A percentile compares a stretch with the other conserved stretches of the same genome.
phyloP scores from a whole-genome alignment of 2,113 vertebrate species.

The Corythaixoides concolor region DNA sequence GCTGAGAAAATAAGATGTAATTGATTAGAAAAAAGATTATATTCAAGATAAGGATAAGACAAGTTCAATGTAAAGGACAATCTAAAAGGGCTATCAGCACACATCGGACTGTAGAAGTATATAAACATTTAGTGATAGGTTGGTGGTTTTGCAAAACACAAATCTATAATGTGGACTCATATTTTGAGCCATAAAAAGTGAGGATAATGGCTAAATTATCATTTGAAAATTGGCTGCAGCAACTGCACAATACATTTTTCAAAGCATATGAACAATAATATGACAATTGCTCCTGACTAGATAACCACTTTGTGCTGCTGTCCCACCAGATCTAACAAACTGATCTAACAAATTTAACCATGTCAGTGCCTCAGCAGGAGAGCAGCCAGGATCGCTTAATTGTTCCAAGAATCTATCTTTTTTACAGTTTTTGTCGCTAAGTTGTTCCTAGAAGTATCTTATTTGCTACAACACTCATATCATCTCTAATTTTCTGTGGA shows the following conservation, averaged over 20 bases:
- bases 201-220: conserved; percentile 29
- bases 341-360: not conserved
- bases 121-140: not conserved
- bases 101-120: not conserved
- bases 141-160: conserved; percentile 24
- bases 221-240: conserved; percentile 38
- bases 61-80: not conserved
- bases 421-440: not conserved
- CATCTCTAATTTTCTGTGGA: not conserved
- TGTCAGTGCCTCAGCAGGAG: not conserved
- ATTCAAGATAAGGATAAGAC: not conserved
- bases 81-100: not conserved
- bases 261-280: conserved; percentile 20
- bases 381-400: not conserved
- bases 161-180: not conserved
- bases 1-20: not conserved
- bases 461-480: not conserved
- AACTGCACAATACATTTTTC: conserved; percentile 12
- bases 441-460: not conserved
- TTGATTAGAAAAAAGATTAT: not conserved
- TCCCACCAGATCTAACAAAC: conserved; percentile 20
- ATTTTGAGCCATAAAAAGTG: conserved; percentile 29
- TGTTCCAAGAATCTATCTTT: not conserved
- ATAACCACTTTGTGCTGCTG: not conserved
- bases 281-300: conserved; percentile 4